Conservation (phyloP, 1,140 invertebrate species). For the Rhizoglyphus robini region DNA sequence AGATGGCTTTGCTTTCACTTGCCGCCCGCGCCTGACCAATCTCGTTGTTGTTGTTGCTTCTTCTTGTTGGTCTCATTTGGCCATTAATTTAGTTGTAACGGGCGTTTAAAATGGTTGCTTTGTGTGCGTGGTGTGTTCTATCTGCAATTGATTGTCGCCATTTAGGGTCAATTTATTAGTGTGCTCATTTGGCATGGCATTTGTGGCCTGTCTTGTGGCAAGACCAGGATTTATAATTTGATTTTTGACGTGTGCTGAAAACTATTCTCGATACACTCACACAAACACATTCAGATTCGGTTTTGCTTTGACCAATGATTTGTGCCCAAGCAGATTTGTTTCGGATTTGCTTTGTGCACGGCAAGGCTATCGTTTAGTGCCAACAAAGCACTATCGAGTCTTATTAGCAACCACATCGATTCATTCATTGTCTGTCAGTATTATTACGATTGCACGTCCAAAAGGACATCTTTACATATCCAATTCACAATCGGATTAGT, state of each 20-base stretch:
- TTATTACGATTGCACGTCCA: too few species aligned
- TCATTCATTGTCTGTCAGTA: too few species aligned
- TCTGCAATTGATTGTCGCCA: neutral
- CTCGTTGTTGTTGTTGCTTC: too few species aligned
- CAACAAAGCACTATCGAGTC: neutral
- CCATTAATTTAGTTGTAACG: too few species aligned
- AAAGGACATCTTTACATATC: too few species aligned
- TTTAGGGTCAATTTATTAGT: neutral
- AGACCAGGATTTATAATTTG: constrained; percentile 11
- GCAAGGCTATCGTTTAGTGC: neutral
- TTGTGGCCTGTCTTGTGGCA: neutral
- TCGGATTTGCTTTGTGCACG: neutral
- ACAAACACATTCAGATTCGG: neutral
- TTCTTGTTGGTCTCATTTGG: too few species aligned
- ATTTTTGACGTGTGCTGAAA: neutral
- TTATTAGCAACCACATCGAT: too few species aligned
- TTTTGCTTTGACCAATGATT: neutral
- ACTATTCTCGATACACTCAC: neutral
- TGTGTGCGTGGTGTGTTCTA: too few species aligned
- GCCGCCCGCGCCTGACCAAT: too few species aligned
- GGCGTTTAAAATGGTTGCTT: too few species aligned
- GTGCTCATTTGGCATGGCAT: neutral
- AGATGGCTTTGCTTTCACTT: too few species aligned
- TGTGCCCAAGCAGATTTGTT: neutral
- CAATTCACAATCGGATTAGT: too few species aligned